Evolutionary conservation across 2,113 vertebrate genomes (phyloP).

Genomic region (Pongo abelii): DNA sequence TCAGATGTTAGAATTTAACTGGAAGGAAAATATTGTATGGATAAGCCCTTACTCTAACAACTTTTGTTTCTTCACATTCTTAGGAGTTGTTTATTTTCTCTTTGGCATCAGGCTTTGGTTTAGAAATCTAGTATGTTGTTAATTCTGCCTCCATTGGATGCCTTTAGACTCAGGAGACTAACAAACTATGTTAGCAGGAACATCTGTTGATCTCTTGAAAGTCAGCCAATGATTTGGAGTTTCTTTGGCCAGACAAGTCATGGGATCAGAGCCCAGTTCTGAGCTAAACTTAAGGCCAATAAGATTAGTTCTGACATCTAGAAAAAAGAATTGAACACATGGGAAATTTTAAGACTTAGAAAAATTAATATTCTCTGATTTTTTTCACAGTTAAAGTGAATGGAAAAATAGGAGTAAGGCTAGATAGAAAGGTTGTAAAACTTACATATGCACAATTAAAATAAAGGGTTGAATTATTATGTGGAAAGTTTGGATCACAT

Average conservation of each 20-base stretch:
- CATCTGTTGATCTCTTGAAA: slow-evolving; percentile 58
- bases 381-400: slow-evolving; percentile 32
- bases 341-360: slow-evolving; percentile 7
- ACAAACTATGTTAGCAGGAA: slow-evolving; percentile 45
- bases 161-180: slow-evolving; percentile 57
- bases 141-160: slow-evolving; percentile 55
- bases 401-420: neutral
- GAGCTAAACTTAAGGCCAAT: slow-evolving; percentile 4
- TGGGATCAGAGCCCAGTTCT: slow-evolving; percentile 42
- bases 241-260: slow-evolving; percentile 33
- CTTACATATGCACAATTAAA: neutral
- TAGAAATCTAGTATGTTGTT: slow-evolving; percentile 57
- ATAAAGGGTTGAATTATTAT: neutral
- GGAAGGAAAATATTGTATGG: neutral
- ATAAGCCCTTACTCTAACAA: slow-evolving; percentile 3
- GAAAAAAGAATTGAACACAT: slow-evolving; percentile 10
- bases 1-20: neutral
- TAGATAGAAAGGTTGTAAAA: neutral
- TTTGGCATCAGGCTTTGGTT: neutral
- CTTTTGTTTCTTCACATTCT: neutral
- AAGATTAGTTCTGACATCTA: slow-evolving; percentile 50
- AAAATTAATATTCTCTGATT: slow-evolving; percentile 17
- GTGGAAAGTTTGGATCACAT: neutral
- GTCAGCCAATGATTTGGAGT: slow-evolving; percentile 39
- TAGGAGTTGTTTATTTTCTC: slow-evolving; percentile 45